A percentile compares a stretch with the other conserved stretches of the same genome.
Conservation (phyloP, 2,113 vertebrate genomes). For the Montifringilla adamsi region DNA sequence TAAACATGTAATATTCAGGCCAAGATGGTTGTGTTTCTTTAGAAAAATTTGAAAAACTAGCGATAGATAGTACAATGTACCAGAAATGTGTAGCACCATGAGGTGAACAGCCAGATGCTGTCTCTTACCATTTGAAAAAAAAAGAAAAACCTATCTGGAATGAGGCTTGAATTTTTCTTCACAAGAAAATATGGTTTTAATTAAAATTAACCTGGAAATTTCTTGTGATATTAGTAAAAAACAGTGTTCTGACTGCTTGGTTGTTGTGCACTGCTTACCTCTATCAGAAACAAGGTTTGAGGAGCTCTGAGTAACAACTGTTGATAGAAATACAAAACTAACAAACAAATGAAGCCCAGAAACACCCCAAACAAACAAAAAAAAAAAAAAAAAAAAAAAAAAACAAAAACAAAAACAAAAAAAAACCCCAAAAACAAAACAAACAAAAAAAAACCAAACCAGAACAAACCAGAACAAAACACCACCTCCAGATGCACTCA, state of each 20-base stretch:
- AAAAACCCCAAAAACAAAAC: too few relatives aligned
- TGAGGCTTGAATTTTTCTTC: background rate
- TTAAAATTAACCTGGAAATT: background rate
- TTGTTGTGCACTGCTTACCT: background rate
- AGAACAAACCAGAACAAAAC: background rate
- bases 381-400: background rate
- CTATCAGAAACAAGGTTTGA: background rate
- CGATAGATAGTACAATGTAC: background rate
- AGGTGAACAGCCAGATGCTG: background rate
- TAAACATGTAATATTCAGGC: background rate
- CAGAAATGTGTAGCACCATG: background rate
- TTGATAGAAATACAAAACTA: background rate
- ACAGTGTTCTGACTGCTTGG: background rate
- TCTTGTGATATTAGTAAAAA: background rate
- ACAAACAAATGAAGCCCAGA: background rate
- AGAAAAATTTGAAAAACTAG: background rate
- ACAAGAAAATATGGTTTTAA: rapidly evolving
- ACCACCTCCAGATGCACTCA: background rate
- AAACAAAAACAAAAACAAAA: too few relatives aligned
- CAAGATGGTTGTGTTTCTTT: background rate
- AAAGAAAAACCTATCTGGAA: background rate
- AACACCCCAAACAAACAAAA: background rate
- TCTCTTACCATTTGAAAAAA: background rate
- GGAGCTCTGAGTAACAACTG: background rate
- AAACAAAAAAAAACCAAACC: too few relatives aligned